Evolutionary conservation across 2,113 vertebrate species (phyloP), one percentile per base, ranked within the genome.

Genomic region (Panthera leo): DNA sequence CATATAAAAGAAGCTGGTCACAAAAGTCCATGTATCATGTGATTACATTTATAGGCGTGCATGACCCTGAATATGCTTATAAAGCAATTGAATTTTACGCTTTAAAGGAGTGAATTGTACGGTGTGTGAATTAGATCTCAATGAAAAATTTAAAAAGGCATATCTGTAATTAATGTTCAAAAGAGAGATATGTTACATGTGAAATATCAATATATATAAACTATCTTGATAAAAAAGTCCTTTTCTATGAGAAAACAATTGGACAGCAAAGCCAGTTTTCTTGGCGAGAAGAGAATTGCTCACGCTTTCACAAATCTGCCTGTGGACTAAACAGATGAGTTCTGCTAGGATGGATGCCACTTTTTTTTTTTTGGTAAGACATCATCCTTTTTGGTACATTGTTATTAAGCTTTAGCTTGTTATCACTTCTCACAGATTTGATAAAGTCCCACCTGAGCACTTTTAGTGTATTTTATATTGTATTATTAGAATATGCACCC

Each of bases 211-310:
- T 80, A 21, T 65, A 70, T 55, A 65, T 29, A 36, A 95, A 85
- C 25, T 95, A 48, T 31, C 29, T 75, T 80, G 39, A 87, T 85
- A 88, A 94, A 91, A 63, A 55, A 89, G 13, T 89, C 18, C 2
- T 82, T 85, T 94, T 45, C n/a, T 85, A 23, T 61, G 15, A 94
- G 16, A 75, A 84, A 95, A 87, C 11, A 82, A 31, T n/a, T 97
- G 39, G 45, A 80, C 2, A 45, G 19, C 23, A 93, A 95, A 91
- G 39, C 9, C 36, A 79, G 6, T 70, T 94, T 79, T 89, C 48
- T 79, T 95, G 67, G 68, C 18, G 89, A 92, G n/a, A 93, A 94
- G 34, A 95, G 86, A 89, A 85, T 89, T 85, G 58, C 4, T 94
- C 51, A 71, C 48, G 14, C 67, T 86, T 82, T 89, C 51, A 76